Conservation (phyloP, 2,113 vertebrate genomes). For the Forbesichthys agassizii region DNA sequence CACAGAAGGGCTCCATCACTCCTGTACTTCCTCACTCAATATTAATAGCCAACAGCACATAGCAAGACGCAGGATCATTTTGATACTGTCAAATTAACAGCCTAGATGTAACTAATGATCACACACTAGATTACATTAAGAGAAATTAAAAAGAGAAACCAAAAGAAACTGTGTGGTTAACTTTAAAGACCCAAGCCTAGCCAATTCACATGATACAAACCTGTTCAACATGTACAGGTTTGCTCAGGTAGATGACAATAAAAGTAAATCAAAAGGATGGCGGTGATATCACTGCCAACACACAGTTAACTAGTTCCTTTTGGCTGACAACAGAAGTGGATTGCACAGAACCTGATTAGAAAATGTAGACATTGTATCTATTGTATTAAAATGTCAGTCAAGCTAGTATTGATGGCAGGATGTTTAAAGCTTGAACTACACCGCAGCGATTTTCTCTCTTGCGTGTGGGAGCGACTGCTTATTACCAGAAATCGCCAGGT, state of each 20-base stretch:
- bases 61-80: conserved; percentile 11
- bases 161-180: not conserved
- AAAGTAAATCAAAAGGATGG: conserved; percentile 37
- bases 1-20: conserved; percentile 9
- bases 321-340: not conserved
- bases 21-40: conserved; percentile 50
- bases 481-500: too few relatives aligned
- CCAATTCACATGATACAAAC: conserved; percentile 15
- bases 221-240: conserved; percentile 12
- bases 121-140: conserved; percentile 3
- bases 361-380: not conserved
- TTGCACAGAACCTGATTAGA: conserved; percentile 4
- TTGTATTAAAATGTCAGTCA: too few relatives aligned
- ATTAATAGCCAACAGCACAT: conserved; percentile 41
- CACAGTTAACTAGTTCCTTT: conserved; percentile 34
- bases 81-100: not conserved
- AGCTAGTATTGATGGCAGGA: too few relatives aligned
- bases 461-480: too few relatives aligned
- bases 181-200: conserved; percentile 4
- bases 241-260: conserved; percentile 6
- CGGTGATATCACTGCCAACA: conserved; percentile 31
- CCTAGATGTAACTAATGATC: not conserved
- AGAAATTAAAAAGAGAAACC: not conserved
- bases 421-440: too few relatives aligned
- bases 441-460: too few relatives aligned